Evolutionary conservation across 2,888 invertebrate species (phyloP).

Genomic region (Rutpela maculata): DNA sequence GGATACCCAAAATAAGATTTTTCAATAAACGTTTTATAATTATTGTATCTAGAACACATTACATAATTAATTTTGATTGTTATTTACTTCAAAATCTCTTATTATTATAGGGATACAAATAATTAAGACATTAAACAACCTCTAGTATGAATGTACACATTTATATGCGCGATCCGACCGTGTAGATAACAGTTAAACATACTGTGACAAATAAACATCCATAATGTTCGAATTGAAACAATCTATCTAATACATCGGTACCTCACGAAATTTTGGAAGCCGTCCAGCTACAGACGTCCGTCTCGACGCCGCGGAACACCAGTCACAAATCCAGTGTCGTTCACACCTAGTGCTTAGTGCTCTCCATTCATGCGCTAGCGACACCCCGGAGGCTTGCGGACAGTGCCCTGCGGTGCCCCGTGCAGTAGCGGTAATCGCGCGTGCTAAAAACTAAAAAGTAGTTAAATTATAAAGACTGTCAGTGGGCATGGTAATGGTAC

Average conservation of each 20-base stretch:
- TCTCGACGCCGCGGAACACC: constrained; percentile 34
- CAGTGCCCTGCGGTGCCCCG: constrained; percentile 19
- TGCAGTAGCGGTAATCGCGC: constrained; percentile 1
- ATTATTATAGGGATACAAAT: no score
- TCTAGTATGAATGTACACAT: not conserved
- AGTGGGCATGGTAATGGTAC: constrained; percentile 37
- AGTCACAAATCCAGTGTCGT: constrained; percentile 42
- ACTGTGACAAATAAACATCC: not conserved
- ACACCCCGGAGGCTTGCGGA: constrained; percentile 32
- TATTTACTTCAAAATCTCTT: no score
- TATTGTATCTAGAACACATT: no score
- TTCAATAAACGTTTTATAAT: no score
- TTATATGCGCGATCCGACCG: not conserved
- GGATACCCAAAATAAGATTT: no score
- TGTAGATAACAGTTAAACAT: not conserved
- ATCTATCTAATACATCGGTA: constrained; percentile 5
- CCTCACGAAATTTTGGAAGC: constrained; percentile 19
- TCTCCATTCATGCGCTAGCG: constrained; percentile 30
- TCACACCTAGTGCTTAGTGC: constrained; percentile 34
- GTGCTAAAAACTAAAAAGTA: not conserved
- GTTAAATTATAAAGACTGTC: not conserved
- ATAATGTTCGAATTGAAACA: not conserved
- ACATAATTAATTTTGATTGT: no score
- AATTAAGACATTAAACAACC: no score
- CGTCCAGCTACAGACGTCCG: constrained; percentile 36